These are phyloP conservation scores for Tetramorium bicarinatum DNA, from an alignment of 2,888 invertebrate genomes.

Conservation along the genomic window DNA sequence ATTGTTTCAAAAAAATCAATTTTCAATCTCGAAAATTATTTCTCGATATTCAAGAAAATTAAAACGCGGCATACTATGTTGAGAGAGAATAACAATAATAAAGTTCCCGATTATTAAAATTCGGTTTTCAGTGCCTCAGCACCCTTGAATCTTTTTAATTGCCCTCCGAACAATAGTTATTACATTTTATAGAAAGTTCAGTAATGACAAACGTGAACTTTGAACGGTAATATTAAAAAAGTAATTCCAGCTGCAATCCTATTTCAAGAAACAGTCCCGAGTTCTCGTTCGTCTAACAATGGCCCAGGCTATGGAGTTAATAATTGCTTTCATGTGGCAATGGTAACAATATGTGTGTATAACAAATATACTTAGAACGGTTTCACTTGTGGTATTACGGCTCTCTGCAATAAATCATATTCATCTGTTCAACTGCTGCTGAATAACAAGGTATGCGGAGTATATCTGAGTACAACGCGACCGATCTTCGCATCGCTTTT, in stretches of 20 bases:
- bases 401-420: conserved; percentile 76
- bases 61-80: neutral
- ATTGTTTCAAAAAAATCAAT: neutral
- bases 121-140: neutral
- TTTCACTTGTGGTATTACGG: conserved; percentile 78
- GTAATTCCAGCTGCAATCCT: conserved; percentile 67
- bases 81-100: neutral
- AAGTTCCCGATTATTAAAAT: neutral
- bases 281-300: conserved; percentile 76
- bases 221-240: conserved; percentile 24
- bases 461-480: conserved; percentile 51
- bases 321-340: conserved; percentile 79
- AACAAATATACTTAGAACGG: conserved; percentile 80
- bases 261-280: conserved; percentile 75
- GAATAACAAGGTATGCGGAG: conserved; percentile 74
- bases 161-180: conserved; percentile 5
- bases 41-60: conserved; percentile 5
- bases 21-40: neutral
- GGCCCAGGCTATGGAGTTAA: conserved; percentile 79
- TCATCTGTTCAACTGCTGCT: conserved; percentile 77
- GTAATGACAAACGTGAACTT: conserved; percentile 1
- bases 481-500: conserved; percentile 55
- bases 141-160: neutral
- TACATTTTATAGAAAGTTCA: conserved; percentile 5
- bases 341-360: conserved; percentile 80